These are phyloP conservation scores for Aphelenchoides besseyi DNA, from an alignment of 1,140 invertebrate genomes.

Conservation along the genomic window DNA sequence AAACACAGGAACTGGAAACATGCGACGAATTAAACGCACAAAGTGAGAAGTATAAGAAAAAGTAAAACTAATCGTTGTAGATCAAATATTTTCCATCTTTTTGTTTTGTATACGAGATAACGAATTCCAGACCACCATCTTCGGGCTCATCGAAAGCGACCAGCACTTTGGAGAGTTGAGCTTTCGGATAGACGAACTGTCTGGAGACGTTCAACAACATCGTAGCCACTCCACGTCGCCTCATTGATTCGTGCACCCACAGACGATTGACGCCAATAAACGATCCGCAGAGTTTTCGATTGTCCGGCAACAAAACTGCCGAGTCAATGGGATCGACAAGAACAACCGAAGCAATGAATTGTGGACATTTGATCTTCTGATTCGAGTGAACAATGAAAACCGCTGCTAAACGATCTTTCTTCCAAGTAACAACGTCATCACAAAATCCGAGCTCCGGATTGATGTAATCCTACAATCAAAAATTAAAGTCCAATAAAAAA, in stretches of 20 bases:
- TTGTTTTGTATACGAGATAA: background rate
- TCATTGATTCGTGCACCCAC: constrained; percentile 41
- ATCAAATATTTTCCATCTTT: background rate
- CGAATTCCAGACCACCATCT: background rate
- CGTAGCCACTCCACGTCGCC: constrained; percentile 36
- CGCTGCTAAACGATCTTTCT: constrained; percentile 17
- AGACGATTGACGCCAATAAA: constrained; percentile 51
- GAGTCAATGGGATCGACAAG: constrained; percentile 28
- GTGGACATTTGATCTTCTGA: constrained; percentile 21
- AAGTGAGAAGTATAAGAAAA: background rate
- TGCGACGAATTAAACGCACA: background rate
- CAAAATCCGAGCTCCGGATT: constrained; percentile 48
- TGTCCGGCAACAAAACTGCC: constrained; percentile 34
- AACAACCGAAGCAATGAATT: constrained; percentile 34
- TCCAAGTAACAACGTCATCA: constrained; percentile 33
- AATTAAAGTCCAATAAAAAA: constrained; percentile 23
- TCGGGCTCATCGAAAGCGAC: background rate
- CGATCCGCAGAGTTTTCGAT: constrained; percentile 32
- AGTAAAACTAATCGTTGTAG: background rate
- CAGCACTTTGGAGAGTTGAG: background rate
- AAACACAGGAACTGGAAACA: background rate
- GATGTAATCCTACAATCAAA: constrained; percentile 31
- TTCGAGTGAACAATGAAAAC: constrained; percentile 31
- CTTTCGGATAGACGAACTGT: constrained; percentile 11
- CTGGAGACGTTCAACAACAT: constrained; percentile 34